A percentile compares a stretch with the other conserved stretches of the same genome.
Conservation (phyloP, 30 jellyfish, hydroid and myxozoan genomes). For the Hydra vulgaris region DNA sequence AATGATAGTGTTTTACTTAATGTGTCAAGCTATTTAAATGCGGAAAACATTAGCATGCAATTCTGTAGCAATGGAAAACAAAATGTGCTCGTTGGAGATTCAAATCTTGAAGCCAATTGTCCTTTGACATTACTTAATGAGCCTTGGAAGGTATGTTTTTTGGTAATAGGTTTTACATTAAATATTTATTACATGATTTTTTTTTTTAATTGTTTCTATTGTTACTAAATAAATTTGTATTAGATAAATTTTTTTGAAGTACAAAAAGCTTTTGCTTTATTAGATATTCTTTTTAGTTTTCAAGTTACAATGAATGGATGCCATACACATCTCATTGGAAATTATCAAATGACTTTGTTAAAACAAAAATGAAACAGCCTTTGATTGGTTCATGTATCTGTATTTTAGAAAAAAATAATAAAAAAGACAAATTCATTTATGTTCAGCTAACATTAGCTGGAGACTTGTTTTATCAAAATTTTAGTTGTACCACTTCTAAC, state of each 20-base stretch:
- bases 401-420: background rate
- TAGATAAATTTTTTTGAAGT: background rate
- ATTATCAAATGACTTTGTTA: background rate
- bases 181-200: no score
- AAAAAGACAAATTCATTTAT: background rate
- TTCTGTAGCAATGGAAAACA: background rate
- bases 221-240: background rate
- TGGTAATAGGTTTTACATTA: no score
- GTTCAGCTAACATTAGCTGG: constrained; percentile 7
- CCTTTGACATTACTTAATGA: background rate
- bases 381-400: background rate
- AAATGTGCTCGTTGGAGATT: background rate
- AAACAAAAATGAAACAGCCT: background rate
- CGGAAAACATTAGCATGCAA: background rate
- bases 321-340: background rate
- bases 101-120: background rate
- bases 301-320: background rate
- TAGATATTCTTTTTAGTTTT: background rate
- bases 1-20: background rate
- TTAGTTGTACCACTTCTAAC: background rate
- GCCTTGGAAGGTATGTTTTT: background rate
- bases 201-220: background rate
- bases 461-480: background rate
- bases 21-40: background rate
- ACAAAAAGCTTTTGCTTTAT: background rate